Percentiles rank a stretch among this genome's conserved stretches.
These are phyloP conservation scores for Scelioninae gen. 1 DNA, from an alignment of 2,888 invertebrate species.

Conservation along the genomic window DNA sequence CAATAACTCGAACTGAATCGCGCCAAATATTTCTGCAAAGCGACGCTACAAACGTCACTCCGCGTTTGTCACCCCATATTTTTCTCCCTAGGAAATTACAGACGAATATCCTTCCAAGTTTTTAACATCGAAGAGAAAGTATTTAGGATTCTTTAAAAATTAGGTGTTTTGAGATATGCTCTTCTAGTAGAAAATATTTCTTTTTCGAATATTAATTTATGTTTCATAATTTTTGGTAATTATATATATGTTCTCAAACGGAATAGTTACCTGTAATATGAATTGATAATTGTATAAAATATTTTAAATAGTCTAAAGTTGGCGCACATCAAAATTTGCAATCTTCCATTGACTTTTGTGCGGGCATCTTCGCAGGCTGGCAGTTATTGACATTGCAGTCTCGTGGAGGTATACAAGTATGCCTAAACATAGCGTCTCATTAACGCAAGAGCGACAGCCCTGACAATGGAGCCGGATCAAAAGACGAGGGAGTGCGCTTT, in stretches of 20 bases:
- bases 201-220: too few relatives aligned
- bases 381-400: conserved; percentile 49
- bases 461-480: conserved; percentile 58
- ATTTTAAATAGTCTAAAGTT: neutral
- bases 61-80: conserved; percentile 57
- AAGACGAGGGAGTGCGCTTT: conserved; percentile 61
- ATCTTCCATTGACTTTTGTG: neutral
- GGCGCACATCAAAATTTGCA: neutral
- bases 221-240: too few relatives aligned
- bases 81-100: conserved; percentile 51
- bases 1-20: conserved; percentile 70
- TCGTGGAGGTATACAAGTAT: conserved; percentile 20
- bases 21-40: conserved; percentile 67
- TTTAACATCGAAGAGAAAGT: neutral
- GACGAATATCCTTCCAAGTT: conserved; percentile 20
- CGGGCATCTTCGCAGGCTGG: neutral
- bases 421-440: conserved; percentile 53
- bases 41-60: conserved; percentile 58
- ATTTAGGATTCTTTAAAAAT: conserved; percentile 27
- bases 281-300: too few relatives aligned
- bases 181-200: neutral
- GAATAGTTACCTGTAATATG: too few relatives aligned
- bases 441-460: conserved; percentile 57
- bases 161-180: neutral
- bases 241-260: too few relatives aligned